Base-by-base conservation (phyloP, 2,797 vertebrate species). In the Acanthurus tractus region DNA sequence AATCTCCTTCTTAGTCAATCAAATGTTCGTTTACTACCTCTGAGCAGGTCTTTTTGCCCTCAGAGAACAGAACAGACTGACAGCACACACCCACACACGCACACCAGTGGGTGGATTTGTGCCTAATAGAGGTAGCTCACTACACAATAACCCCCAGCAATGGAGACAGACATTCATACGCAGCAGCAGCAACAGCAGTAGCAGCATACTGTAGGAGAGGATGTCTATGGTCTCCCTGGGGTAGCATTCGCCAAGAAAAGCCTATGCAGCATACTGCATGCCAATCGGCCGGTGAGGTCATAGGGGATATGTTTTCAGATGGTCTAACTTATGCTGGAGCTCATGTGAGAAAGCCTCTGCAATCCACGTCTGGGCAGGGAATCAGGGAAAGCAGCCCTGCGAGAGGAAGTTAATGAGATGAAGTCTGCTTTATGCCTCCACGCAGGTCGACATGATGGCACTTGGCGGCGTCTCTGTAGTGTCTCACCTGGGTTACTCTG, bases 141-240 rank as follows among this genome's bases (percentile, higher is more conserved):
- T 86, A 84, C 83, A 89, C 90, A 92, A 61, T 82, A 89, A 83
- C 76, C 86, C 77, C 84, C 83, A 85, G 91, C 90, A 72, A 87
- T 74, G 83, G 81, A 91, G 86, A 83, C 83, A 89, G 87, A 87
- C 85, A 79, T 80, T 71, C 86, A 68, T 84, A 82, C 55, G 79
- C 81, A 68, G 74, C 54, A 75, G 79, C 69, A 70, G 76, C 76
- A 74, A 82, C 54, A 67, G 71, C 25, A 58, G 59, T 59, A 54
- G 75, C 46, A 81, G 78, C 66, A 55, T 58, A 61, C 80, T 84
- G 78, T 78, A 84, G 74, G 68, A 86, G 71, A 91, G 85, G 84
- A 87, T 92, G 90, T 93, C 91, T 82, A 84, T 88, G 85, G 74
- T 86, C 71, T 91, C 92, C 89, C 92, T 77, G 55, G 91, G 92